phyloP scores from a whole-genome alignment of 2,113 vertebrate species.

The Corydoras maculifer region DNA sequence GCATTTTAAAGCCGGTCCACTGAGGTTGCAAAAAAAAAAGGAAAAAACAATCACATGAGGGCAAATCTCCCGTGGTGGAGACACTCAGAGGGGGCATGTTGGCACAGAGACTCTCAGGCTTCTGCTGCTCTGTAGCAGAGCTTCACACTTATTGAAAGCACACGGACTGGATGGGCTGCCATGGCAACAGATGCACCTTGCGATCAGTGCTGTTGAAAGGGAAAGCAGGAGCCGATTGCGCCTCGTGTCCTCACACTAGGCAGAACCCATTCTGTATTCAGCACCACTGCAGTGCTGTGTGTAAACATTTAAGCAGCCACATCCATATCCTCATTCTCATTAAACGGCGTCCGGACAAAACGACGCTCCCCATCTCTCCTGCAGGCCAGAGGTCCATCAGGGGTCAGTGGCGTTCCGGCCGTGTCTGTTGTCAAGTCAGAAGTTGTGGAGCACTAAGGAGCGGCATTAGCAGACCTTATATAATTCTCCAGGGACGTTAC shows the following conservation, averaged over 20 bases:
- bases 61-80: not conserved
- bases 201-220: slow-evolving; percentile 48
- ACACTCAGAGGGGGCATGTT: slow-evolving; percentile 19
- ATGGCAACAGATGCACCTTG: slow-evolving; percentile 71
- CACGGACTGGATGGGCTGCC: slow-evolving; percentile 59
- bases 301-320: too few species aligned
- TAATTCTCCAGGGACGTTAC: slow-evolving; percentile 37
- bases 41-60: slow-evolving; percentile 20
- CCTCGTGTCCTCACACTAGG: slow-evolving; percentile 16
- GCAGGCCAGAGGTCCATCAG: not conserved
- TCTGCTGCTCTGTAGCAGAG: slow-evolving; percentile 44
- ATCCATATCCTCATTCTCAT: too few species aligned
- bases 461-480: slow-evolving; percentile 22
- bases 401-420: not conserved
- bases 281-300: not conserved
- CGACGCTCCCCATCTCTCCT: too few species aligned
- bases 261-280: not conserved
- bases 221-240: slow-evolving; percentile 19
- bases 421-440: slow-evolving; percentile 7
- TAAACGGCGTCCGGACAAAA: too few species aligned
- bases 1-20: slow-evolving; percentile 37
- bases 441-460: not conserved
- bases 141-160: slow-evolving; percentile 61
- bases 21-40: slow-evolving; percentile 19
- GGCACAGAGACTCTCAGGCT: slow-evolving; percentile 17